Evolutionary conservation across 2,113 vertebrate species (phyloP), one percentile per base, ranked within the genome.

Genomic region (Benthochromis sp.): DNA sequence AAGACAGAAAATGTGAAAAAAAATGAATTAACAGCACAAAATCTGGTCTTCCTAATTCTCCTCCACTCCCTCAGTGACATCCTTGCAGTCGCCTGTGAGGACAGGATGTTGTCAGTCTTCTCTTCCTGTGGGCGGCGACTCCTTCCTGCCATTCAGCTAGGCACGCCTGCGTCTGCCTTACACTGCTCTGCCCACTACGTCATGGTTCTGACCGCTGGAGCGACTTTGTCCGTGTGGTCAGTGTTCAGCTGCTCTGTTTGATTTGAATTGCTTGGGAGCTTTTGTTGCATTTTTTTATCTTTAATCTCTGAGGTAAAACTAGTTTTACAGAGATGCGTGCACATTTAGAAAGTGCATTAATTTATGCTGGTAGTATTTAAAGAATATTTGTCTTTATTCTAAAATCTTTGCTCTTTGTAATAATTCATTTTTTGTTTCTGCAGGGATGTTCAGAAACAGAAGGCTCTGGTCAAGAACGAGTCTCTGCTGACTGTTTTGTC

Each of bases 381-480:
- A 13, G 61, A 66, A 21, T 21, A 66, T 66, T 21, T 66, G 61
- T 38, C 7, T 13, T 38, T 38, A 66, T 21, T 66, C 61, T 76
- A 0, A 31, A 78, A n/a, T 5, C 16, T 50, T 78, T 78, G 3
- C 2, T 43, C 14, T 43, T 8, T 27, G 9, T 38, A 34, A 50
- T 53, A 24, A 1, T 21, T 29, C 2, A 1, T 8, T 7, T 82
- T 7, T 76, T 84, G 2, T 73, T 1, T 86, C 6, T 59, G 1
- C 73, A 99, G 98, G 99, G 98, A 99, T 81, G 97, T 98, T 81
- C 97, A 98, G 88, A 98, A 97, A 59, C 98, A 97, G 91, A 96
- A 93, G 53, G 97, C 96, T 63, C 94, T 99, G 94, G 97, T 99
- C 92, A 98, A 98, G 95, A 98, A 99, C 12, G 98, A 99, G 66